Evolutionary conservation across 2,888 invertebrate species (phyloP), one percentile per base, ranked within the genome.

Genomic region (Danaus chrysippus): DNA sequence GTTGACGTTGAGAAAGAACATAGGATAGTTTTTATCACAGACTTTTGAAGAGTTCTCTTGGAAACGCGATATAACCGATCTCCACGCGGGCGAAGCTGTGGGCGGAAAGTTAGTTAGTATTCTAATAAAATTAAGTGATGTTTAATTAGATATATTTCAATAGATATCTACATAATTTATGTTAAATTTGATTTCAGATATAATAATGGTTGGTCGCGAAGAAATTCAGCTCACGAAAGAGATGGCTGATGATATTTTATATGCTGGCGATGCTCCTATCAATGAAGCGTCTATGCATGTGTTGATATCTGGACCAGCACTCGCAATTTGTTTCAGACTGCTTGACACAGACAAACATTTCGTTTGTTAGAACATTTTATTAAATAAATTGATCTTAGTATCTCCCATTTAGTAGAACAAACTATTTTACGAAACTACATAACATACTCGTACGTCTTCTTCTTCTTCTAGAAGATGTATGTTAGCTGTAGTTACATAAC

Each of bases 181-280:
- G 43, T 1, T 10, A 42, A 42, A 12, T 13, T 42, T 42, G 34
- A 54, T 59, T 71, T 0, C 68, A 89, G 90, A 85, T 63, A 86
- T 89, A 1, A 79, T 87, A 57, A 90, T 90, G 89, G 81, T 89
- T 11, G 89, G 81, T 3, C 81, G 87, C 12, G 90, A 90, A 73
- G 82, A 80, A 41, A 54, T 88, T 1, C 63, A 77, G 8, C 67
- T 90, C 5, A 77, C 80, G 0, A 76, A 81, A 54, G 82, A 84
- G 34, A 68, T 71, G 46, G 84, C 86, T 0, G 68, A 73, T 42
- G 88, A 90, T 44, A 70, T 88, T 0, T 67, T 90, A 2, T 90
- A 90, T 58, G 79, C 77, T 0, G 87, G 88, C 0, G 88, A 90
- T 42, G 85, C 87, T 0, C 78, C 82, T 0, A 55, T 83, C 0